phyloP scores from a whole-genome alignment of 2,113 vertebrate species.

The Nerophis ophidion region DNA sequence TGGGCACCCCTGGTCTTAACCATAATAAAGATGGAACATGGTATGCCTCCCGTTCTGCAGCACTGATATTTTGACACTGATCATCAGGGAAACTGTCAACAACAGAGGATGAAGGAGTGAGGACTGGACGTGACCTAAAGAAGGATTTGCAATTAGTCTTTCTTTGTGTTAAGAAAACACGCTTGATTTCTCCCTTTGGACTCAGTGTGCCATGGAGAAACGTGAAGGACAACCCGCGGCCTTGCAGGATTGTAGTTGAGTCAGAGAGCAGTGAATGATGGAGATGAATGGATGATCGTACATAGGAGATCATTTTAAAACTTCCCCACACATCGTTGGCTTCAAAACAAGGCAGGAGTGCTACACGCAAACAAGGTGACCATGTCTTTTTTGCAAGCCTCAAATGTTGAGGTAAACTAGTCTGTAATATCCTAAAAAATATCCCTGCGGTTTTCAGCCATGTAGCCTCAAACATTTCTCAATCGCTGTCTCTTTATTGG shows the following conservation, averaged over 20 bases:
- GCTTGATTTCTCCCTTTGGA: conserved; percentile 39
- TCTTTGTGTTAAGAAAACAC: conserved; percentile 32
- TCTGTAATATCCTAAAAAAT: no score
- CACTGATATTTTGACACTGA: conserved; percentile 63
- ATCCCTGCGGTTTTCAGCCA: no score
- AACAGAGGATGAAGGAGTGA: conserved; percentile 12
- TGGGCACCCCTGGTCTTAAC: no score
- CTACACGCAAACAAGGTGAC: no score
- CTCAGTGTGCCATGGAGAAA: neutral
- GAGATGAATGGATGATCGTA: neutral
- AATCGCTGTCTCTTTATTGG: no score
- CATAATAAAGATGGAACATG: conserved; percentile 68
- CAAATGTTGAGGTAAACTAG: no score
- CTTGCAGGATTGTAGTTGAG: conserved; percentile 9
- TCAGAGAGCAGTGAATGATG: conserved; percentile 12
- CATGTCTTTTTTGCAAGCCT: no score
- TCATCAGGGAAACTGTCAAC: conserved; percentile 68
- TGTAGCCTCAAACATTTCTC: no score
- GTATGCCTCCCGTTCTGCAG: conserved; percentile 60
- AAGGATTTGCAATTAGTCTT: conserved; percentile 55
- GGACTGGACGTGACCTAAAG: conserved; percentile 22
- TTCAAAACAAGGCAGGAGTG: no score
- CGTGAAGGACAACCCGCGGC: neutral
- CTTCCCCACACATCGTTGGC: no score
- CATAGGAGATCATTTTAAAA: no score